Evolutionary conservation across 2,797 vertebrate genomes (phyloP), one percentile per base, ranked within the genome.

Genomic region (Parambassis ranga): DNA sequence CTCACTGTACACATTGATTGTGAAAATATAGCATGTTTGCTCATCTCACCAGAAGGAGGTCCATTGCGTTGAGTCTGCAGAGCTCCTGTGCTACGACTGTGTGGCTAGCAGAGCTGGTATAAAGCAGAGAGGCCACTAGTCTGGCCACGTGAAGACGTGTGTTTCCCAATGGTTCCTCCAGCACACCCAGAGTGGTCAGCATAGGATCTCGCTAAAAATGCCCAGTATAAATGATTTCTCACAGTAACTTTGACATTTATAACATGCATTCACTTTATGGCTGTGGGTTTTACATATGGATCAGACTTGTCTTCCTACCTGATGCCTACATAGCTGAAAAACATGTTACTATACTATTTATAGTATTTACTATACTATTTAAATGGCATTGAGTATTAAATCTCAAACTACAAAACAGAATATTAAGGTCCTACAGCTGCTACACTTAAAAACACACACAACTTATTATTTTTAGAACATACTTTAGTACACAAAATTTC

Each of bases 81-180:
- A 99, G 94, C 84, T 98, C 96, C 88, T 92, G 94, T 67, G 95
- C 95, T 80, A 99, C 91, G 62, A 89, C 87, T 2, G 85, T 82
- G 0, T 92, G 89, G 61, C 93, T 94, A 61, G 94, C 89, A 3
- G 95, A 95, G 89, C 95, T 95, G 11, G 94, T 95, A 75, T 98
- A 95, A 33, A 99, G 93, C 81, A 99, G 90, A 3, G 97, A 95
- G 11, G 96, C 96, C 65, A 98, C 91, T 13, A 99, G 92, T 30
- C 95, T 94, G 37, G 97, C 94, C 2, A 95, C 93, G 0, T 99
- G 97, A 58, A 99, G 94, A 26, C 98, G 95, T 0, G 95, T 94
- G 3, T 95, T 99, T 5, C 98, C 98, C 71, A 99, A 82, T 0
- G 97, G 98, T 85, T 98, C 96, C 82, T 98, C 94, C 81, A 99